Conservation (phyloP, 2,797 vertebrate genomes). For the Cossypha niveicapilla region DNA sequence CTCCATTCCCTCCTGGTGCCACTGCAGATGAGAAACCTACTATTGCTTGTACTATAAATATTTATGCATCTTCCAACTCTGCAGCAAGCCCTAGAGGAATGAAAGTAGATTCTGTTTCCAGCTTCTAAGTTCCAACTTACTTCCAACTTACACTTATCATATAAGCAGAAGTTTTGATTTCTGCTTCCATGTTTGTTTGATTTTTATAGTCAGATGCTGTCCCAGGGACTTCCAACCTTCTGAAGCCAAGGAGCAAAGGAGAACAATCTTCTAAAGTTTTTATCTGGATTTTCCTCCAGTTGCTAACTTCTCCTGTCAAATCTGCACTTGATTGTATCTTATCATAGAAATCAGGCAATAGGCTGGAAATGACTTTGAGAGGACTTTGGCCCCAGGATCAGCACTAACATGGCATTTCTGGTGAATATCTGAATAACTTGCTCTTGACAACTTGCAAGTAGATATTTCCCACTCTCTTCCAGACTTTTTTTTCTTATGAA, state of each 20-base stretch:
- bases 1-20: background rate
- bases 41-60: background rate
- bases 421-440: background rate
- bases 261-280: background rate
- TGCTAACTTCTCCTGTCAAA: background rate
- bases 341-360: background rate
- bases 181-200: background rate
- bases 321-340: background rate
- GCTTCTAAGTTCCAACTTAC: background rate
- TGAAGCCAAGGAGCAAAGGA: background rate
- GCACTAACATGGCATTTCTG: background rate
- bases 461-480: background rate
- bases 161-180: background rate
- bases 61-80: background rate
- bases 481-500: background rate
- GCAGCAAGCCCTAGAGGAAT: background rate
- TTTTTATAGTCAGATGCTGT: background rate
- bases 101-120: background rate
- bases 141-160: background rate
- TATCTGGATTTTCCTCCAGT: background rate
- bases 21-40: background rate
- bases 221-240: background rate
- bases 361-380: background rate
- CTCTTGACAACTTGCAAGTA: background rate
- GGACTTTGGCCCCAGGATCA: background rate